phyloP scores from a whole-genome alignment of 2,797 vertebrate genomes.

The Anolis apletophallus region DNA sequence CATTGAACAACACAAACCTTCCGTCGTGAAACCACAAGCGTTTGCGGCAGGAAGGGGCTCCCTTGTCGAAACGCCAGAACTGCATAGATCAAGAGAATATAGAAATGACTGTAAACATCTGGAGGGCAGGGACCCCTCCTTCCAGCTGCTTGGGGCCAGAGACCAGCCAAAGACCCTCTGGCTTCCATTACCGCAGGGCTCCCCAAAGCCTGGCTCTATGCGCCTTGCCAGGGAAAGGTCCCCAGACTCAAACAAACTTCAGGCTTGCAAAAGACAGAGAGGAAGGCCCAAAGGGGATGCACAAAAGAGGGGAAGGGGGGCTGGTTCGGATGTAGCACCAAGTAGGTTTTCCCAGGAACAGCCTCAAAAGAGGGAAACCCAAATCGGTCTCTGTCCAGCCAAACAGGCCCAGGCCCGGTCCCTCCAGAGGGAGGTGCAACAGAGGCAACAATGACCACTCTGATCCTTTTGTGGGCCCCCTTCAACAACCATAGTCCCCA shows the following conservation, averaged over 20 bases:
- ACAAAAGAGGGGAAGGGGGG: constrained; percentile 25
- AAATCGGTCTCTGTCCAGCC: constrained; percentile 55
- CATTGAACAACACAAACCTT: constrained; percentile 41
- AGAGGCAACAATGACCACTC: constrained; percentile 1
- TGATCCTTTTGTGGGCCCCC: constrained; percentile 42
- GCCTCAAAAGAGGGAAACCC: constrained; percentile 62
- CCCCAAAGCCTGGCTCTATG: too few relatives aligned
- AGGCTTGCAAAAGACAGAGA: constrained; percentile 37
- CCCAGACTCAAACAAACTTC: constrained; percentile 14
- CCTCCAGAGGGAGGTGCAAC: constrained; percentile 49
- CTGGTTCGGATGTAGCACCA: constrained; percentile 77
- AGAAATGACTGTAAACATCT: constrained; percentile 55
- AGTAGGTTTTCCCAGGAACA: constrained; percentile 70
- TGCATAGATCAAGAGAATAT: constrained; percentile 54
- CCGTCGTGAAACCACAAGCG: constrained; percentile 45
- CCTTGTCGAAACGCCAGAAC: constrained; percentile 44
- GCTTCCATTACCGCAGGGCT: too few relatives aligned
- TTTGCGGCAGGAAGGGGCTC: constrained; percentile 31
- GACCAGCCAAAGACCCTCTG: too few relatives aligned
- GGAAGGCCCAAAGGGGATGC: constrained; percentile 38
- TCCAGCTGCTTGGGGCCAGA: background rate
- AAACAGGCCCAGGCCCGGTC: constrained; percentile 64
- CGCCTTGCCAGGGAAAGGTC: too few relatives aligned
- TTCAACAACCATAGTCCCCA: too few relatives aligned
- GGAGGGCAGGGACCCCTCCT: constrained; percentile 44